Base-by-base conservation (phyloP, 2,113 vertebrate species). In the Aegypius monachus region DNA sequence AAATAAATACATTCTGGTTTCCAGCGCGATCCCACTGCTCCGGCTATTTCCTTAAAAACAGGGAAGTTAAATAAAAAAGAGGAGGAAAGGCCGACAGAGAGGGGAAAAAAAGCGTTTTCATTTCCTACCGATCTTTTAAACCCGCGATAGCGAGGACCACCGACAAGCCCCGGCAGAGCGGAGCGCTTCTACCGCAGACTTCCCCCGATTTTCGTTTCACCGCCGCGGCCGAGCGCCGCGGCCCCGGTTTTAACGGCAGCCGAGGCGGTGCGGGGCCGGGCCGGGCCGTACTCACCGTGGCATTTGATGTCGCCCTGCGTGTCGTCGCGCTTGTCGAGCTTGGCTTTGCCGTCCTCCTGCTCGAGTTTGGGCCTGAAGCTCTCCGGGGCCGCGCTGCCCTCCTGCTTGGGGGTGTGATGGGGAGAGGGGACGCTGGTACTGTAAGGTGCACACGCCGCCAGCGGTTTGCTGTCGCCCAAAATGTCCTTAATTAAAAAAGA, bases 401-500 rank as follows among this genome's bases (percentile, higher is more conserved):
- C 99, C 89, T 98, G 98, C 96, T 99, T 99, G 55, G 99, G 99
- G 71, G 99, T 99, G 98, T 99, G 99, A 48, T 99, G 99, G 20
- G 99, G 99, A 42, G 99, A 99, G 75, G 99, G 97, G 34, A 99
- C 99, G 66, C 99, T 99, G 97, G 99, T 99, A 97, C 99, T 99
- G 98, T 99, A 99, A 96, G 99, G 99, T 79, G 99, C 99, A 94
- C 99, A 99, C 32, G 99, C 99, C 91, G 99, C 99, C 97, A 99
- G 98, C 40, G 99, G 99, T 98, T 99, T 99, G 96, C 99, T 99
- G 98, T 99, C 99, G 79, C 99, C 99, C 97, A 99, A 96, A 98
- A 99, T 99, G 99, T 99, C 99, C 98, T 99, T 99, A 98, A 99
- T 99, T 97, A 99, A 94, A 97, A 99, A 99, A 43, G 99, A 99